Percentiles rank a stretch among this genome's conserved stretches.
These are phyloP conservation scores for Bufotes viridis DNA, from an alignment of 2,797 vertebrate genomes.

Conservation along the genomic window DNA sequence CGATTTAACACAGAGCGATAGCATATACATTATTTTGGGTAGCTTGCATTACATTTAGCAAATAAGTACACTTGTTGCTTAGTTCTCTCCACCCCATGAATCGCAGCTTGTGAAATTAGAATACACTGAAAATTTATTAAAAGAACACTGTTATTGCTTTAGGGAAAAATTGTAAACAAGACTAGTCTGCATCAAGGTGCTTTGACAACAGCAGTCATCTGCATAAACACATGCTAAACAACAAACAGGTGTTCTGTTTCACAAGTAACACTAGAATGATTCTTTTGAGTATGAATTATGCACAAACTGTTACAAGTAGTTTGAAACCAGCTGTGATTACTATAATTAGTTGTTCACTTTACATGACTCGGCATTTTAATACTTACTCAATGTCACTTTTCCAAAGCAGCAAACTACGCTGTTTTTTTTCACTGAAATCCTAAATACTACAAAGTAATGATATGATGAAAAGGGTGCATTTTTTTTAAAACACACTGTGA, in stretches of 20 bases:
- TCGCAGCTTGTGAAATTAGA: conserved; percentile 80
- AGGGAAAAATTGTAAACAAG: conserved; percentile 83
- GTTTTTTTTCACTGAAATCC: neutral
- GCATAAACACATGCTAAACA: conserved; percentile 86
- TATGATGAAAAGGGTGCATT: neutral
- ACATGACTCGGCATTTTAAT: conserved; percentile 68
- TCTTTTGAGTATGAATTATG: conserved; percentile 79
- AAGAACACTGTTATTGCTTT: conserved; percentile 83
- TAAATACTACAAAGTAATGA: neutral
- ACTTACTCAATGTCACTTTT: conserved; percentile 71
- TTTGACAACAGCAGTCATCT: conserved; percentile 89
- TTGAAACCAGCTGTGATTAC: conserved; percentile 87
- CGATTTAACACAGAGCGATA: too few relatives aligned
- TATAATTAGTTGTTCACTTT: conserved; percentile 83
- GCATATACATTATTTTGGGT: neutral
- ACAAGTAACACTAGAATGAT: conserved; percentile 82
- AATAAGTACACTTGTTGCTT: conserved; percentile 83
- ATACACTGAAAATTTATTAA: conserved; percentile 82
- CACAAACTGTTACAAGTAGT: conserved; percentile 85
- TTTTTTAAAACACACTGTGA: too few relatives aligned
- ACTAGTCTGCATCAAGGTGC: conserved; percentile 83
- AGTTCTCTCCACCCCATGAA: conserved; percentile 79
- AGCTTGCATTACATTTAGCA: conserved; percentile 71
- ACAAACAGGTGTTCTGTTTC: conserved; percentile 92
- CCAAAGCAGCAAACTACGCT: neutral